These are phyloP conservation scores for Arctia plantaginis DNA, from an alignment of 2,888 invertebrate species.

Conservation along the genomic window DNA sequence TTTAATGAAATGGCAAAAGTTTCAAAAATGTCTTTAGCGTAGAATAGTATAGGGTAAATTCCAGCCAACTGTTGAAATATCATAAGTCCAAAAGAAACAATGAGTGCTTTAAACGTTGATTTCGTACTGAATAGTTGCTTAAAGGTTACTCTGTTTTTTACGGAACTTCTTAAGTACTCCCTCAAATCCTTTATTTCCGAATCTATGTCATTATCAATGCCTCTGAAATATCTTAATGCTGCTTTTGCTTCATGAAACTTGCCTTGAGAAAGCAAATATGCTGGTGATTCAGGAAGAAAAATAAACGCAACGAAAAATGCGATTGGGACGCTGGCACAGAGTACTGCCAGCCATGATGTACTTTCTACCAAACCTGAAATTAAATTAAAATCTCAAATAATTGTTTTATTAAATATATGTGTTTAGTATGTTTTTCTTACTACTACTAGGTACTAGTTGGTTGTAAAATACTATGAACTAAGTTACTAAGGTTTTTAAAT, in stretches of 20 bases:
- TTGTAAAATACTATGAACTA: no score
- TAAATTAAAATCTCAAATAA: neutral
- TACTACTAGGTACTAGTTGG: no score
- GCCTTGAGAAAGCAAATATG: slow-evolving; percentile 86
- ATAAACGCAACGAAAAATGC: slow-evolving; percentile 83
- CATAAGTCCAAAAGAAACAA: slow-evolving; percentile 88
- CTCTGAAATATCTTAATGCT: slow-evolving; percentile 88
- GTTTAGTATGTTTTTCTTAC: neutral
- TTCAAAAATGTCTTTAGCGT: slow-evolving; percentile 85
- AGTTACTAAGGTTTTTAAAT: neutral
- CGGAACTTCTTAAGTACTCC: slow-evolving; percentile 78
- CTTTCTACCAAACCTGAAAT: slow-evolving; percentile 78
- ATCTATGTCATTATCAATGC: slow-evolving; percentile 86
- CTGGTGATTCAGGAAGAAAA: slow-evolving; percentile 91
- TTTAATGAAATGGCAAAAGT: slow-evolving; percentile 76
- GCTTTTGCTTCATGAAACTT: slow-evolving; percentile 86
- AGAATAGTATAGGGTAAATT: slow-evolving; percentile 87
- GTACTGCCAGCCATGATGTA: slow-evolving; percentile 74
- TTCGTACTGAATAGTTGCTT: slow-evolving; percentile 76
- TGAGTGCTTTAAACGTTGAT: slow-evolving; percentile 77
- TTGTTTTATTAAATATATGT: neutral
- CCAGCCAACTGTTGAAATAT: slow-evolving; percentile 89
- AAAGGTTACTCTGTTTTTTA: slow-evolving; percentile 77
- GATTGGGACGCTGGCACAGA: slow-evolving; percentile 76
- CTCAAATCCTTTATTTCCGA: slow-evolving; percentile 84